phyloP scores from a whole-genome alignment of 2,797 vertebrate species.

The Cuculus canorus region DNA sequence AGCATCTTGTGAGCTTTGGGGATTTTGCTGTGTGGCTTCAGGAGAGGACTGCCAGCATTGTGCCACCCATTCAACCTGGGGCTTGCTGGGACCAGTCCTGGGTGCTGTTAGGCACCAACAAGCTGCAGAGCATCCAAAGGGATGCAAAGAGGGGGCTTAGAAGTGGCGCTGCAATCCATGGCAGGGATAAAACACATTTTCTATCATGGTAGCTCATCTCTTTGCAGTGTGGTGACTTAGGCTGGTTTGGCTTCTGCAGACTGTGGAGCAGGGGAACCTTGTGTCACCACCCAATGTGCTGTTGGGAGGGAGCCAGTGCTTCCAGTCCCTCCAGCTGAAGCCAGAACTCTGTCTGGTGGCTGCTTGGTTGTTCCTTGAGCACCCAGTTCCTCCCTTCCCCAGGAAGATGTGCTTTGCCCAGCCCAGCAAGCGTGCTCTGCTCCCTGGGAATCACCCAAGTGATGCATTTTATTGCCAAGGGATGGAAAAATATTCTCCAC shows the following conservation, averaged over 20 bases:
- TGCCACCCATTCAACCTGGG: neutral
- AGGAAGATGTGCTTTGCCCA: neutral
- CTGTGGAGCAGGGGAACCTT: neutral
- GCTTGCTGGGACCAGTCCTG: neutral
- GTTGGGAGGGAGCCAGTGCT: neutral
- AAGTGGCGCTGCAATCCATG: neutral
- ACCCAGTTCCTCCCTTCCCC: neutral
- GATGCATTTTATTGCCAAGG: neutral
- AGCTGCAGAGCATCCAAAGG: accelerated
- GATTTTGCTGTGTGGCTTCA: neutral
- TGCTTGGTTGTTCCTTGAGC: neutral
- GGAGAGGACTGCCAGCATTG: neutral
- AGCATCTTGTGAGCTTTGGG: accelerated
- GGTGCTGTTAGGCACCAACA: no score
- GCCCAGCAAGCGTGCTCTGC: accelerated
- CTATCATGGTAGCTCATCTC: accelerated
- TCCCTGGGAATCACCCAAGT: neutral
- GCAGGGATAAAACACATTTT: neutral
- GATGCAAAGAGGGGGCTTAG: neutral
- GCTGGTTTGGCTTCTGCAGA: neutral
- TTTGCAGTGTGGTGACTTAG: accelerated
- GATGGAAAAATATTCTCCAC: neutral
- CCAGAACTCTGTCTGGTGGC: neutral
- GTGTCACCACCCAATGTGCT: neutral
- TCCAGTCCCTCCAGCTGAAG: neutral